Conservation (phyloP, 2,888 invertebrate species). For the Microctonus brassicae region DNA sequence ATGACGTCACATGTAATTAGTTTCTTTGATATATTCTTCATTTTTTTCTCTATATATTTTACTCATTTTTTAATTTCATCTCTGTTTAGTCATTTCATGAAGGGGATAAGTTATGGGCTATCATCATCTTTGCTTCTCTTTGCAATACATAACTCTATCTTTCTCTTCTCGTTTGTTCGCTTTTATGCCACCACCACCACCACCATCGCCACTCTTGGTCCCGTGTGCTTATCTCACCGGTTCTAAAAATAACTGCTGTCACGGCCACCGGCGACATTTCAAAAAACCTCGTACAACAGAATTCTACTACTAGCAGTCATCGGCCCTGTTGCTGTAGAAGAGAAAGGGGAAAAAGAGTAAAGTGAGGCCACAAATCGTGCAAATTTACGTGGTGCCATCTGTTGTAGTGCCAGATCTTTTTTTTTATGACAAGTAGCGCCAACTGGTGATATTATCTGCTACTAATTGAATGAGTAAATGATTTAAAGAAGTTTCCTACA, state of each 20-base stretch:
- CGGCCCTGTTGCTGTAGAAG: no score
- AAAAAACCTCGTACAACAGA: conserved; percentile 49
- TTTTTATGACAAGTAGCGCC: neutral
- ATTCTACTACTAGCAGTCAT: conserved; percentile 38
- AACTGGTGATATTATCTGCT: neutral
- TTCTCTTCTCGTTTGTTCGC: conserved; percentile 35
- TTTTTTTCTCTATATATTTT: conserved; percentile 18
- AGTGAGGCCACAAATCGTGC: no score
- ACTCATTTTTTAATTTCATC: no score
- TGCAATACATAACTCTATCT: conserved; percentile 22
- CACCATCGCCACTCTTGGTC: conserved; percentile 23
- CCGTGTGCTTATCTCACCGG: conserved; percentile 64
- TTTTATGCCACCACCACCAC: conserved; percentile 43
- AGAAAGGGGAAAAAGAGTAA: no score
- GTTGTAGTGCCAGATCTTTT: neutral
- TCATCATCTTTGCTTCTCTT: conserved; percentile 18
- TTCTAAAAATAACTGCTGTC: conserved; percentile 68
- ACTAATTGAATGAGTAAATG: neutral
- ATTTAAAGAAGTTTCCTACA: neutral
- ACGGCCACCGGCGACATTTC: conserved; percentile 69
- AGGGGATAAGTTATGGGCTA: no score
- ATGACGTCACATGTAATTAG: conserved; percentile 66
- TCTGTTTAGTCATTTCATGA: no score
- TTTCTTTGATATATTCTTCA: conserved; percentile 50
- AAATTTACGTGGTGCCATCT: conserved; percentile 21